These are phyloP conservation scores for Upupa epops DNA, from an alignment of 2,113 vertebrate species.

Conservation along the genomic window DNA sequence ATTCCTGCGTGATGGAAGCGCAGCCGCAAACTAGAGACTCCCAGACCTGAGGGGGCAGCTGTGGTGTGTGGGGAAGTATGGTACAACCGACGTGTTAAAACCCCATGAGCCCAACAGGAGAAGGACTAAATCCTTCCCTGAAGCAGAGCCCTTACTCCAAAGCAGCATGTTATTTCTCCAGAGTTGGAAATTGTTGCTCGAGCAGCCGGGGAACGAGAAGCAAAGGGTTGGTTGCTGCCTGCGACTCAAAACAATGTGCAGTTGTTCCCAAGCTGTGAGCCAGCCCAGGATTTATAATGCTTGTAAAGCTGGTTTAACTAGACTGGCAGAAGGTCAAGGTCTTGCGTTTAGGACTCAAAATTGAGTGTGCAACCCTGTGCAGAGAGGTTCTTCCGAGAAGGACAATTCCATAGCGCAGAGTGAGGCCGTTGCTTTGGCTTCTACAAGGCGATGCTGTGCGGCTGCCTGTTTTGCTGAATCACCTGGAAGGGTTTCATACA, in stretches of 20 bases:
- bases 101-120: background rate
- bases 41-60: background rate
- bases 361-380: background rate
- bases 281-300: background rate
- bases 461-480: background rate
- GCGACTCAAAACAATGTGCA: background rate
- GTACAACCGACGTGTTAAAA: background rate
- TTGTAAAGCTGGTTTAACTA: conserved; percentile 30
- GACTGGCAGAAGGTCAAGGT: conserved; percentile 27
- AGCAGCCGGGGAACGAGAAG: background rate
- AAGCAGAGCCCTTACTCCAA: background rate
- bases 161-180: background rate
- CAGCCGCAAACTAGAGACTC: background rate
- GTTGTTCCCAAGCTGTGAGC: conserved; percentile 6
- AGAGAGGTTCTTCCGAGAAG: background rate
- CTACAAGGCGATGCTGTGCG: background rate
- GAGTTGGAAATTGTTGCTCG: background rate
- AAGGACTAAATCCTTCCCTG: background rate
- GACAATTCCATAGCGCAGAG: background rate
- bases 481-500: background rate
- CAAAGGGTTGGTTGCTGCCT: background rate
- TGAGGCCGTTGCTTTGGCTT: background rate
- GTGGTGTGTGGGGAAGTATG: background rate
- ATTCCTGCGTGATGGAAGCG: background rate
- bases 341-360: background rate